Percentiles rank a stretch among this genome's conserved stretches.
phyloP scores from a whole-genome alignment of 1,140 invertebrate species.

The Cylas formicarius region DNA sequence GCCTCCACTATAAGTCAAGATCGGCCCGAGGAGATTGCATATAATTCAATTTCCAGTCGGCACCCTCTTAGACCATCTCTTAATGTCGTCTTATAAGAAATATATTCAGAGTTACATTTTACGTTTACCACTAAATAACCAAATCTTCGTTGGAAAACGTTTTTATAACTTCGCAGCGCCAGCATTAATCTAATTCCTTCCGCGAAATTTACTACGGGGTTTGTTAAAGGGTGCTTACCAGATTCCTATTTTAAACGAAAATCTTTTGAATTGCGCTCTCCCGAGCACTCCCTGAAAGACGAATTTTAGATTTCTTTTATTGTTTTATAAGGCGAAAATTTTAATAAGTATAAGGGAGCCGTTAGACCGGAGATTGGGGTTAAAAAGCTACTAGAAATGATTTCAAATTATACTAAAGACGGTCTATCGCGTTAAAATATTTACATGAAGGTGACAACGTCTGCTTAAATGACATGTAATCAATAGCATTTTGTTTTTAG shows the following conservation, averaged over 20 bases:
- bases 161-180: conserved; percentile 17
- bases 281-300: too few species aligned
- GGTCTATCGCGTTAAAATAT: too few species aligned
- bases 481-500: too few species aligned
- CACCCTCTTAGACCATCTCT: conserved; percentile 14
- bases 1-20: conserved; percentile 29
- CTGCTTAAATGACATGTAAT: too few species aligned
- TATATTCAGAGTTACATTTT: conserved; percentile 21
- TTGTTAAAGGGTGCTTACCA: conserved; percentile 19
- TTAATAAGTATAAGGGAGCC: too few species aligned
- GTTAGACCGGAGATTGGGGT: too few species aligned
- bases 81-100: conserved; percentile 23
- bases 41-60: conserved; percentile 27
- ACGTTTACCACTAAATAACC: conserved; percentile 19
- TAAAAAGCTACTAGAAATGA: too few species aligned
- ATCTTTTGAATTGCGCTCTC: too few species aligned
- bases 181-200: conserved; percentile 20
- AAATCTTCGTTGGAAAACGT: conserved; percentile 12
- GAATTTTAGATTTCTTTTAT: too few species aligned
- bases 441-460: too few species aligned
- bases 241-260: conserved; percentile 19
- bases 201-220: conserved; percentile 15
- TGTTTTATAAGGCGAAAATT: too few species aligned
- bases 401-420: too few species aligned
- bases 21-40: conserved; percentile 23